Conservation (phyloP, 92 coral and sea anemone genomes). For the Isaurus tuberculatus region DNA sequence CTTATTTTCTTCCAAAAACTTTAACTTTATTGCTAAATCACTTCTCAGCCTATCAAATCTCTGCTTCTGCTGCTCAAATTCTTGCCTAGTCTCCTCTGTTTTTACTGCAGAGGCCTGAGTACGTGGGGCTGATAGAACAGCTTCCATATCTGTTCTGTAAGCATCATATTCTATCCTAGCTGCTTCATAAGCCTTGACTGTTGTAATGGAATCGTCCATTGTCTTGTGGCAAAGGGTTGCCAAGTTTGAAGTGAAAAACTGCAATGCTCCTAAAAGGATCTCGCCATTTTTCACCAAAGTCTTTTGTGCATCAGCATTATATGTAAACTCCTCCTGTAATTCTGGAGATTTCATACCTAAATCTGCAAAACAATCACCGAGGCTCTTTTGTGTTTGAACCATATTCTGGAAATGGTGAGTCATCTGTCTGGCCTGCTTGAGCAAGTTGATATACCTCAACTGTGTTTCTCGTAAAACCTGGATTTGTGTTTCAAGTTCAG, state of each 20-base stretch:
- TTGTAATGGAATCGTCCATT: constrained; percentile 95
- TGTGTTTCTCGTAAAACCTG: constrained; percentile 89
- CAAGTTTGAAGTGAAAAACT: constrained; percentile 89
- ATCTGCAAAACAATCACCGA: constrained; percentile 89
- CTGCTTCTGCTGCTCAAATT: constrained; percentile 88
- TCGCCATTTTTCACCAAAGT: constrained; percentile 95
- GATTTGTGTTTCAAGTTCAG: constrained; percentile 93
- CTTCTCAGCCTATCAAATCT: constrained; percentile 91
- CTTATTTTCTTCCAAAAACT: constrained; percentile 97
- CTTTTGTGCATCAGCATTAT: constrained; percentile 92
- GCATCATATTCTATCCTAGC: constrained; percentile 99
- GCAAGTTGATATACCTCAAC: constrained; percentile 75
- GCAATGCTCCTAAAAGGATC: constrained; percentile 90
- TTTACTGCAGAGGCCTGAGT: constrained; percentile 80
- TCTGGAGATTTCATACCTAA: constrained; percentile 98
- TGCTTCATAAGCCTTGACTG: constrained; percentile 92
- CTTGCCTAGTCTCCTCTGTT: constrained; percentile 85
- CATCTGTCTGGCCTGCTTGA: constrained; percentile 90
- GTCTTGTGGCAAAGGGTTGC: constrained; percentile 94
- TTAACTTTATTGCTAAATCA: constrained; percentile 89
- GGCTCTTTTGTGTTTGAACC: constrained; percentile 88
- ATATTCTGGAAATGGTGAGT: constrained; percentile 84
- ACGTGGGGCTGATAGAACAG: constrained; percentile 69
- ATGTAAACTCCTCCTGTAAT: constrained; percentile 92
- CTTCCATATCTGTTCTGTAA: constrained; percentile 93